Conservation (phyloP, 1,140 invertebrate genomes). For the Saccostrea echinata region DNA sequence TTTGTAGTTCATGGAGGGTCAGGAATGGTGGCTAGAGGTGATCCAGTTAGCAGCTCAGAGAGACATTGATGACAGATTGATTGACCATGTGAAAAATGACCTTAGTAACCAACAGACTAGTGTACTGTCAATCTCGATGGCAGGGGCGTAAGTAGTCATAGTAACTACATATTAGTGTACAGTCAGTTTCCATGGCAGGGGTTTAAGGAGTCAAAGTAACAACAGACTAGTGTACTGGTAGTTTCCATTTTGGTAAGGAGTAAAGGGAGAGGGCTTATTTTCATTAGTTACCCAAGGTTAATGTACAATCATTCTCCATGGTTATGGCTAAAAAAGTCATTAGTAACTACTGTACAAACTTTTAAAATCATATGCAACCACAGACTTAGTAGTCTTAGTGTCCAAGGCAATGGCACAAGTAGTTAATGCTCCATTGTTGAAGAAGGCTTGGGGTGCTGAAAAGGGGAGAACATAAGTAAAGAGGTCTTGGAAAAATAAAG, state of each 20-base stretch:
- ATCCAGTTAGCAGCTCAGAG: conserved; percentile 67
- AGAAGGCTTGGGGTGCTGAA: too few species aligned
- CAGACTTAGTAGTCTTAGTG: too few species aligned
- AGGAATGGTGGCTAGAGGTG: conserved; percentile 77
- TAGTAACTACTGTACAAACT: too few species aligned
- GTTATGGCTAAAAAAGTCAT: too few species aligned
- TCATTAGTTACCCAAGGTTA: too few species aligned
- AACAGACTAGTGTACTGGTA: not conserved
- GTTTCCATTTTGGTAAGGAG: too few species aligned
- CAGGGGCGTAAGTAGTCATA: conserved; percentile 51
- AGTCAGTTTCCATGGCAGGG: conserved; percentile 46
- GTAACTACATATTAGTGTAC: not conserved
- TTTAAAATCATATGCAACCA: too few species aligned
- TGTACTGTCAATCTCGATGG: conserved; percentile 41
- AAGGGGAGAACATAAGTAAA: too few species aligned
- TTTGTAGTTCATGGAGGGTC: conserved; percentile 57
- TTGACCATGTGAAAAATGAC: conserved; percentile 80
- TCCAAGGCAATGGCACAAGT: conserved; percentile 53
- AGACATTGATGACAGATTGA: conserved; percentile 74
- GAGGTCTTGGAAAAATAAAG: too few species aligned
- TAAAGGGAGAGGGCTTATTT: too few species aligned
- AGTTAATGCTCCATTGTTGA: too few species aligned
- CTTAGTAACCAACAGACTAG: conserved; percentile 68
- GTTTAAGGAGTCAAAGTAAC: conserved; percentile 38
- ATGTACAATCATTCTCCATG: too few species aligned